These are phyloP conservation scores for Halocaridina rubra DNA, from an alignment of 2,888 invertebrate species.

Conservation along the genomic window DNA sequence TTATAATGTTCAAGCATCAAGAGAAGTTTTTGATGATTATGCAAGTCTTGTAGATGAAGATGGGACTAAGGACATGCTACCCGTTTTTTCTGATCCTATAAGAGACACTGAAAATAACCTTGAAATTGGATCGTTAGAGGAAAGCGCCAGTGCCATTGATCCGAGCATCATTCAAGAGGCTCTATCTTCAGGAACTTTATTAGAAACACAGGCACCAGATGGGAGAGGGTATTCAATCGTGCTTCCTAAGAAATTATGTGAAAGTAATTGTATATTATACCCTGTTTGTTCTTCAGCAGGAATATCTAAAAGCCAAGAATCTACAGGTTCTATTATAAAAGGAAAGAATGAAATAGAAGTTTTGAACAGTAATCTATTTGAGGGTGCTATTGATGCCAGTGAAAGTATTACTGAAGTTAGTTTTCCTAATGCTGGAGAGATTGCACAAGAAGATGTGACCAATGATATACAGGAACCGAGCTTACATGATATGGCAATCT, in stretches of 20 bases:
- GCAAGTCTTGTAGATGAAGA: too few relatives aligned
- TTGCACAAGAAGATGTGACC: neutral
- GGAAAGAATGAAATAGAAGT: neutral
- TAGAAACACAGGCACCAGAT: slow-evolving; percentile 12
- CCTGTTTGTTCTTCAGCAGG: neutral
- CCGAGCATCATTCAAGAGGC: slow-evolving; percentile 4
- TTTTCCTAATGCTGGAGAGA: neutral
- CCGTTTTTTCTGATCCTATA: too few relatives aligned
- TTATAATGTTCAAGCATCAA: too few relatives aligned
- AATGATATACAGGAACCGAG: neutral
- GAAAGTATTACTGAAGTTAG: neutral
- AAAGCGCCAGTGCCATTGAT: neutral
- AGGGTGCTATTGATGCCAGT: neutral
- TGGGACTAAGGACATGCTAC: too few relatives aligned
- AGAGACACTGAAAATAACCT: neutral
- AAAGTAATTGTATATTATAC: neutral
- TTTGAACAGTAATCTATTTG: neutral
- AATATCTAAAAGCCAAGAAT: neutral
- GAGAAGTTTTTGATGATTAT: too few relatives aligned
- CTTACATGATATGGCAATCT: neutral
- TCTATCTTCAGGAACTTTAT: slow-evolving; percentile 2
- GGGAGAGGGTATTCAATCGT: slow-evolving; percentile 13
- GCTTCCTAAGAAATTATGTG: neutral
- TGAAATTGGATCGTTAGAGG: neutral
- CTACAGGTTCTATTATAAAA: neutral